Evolutionary conservation across 2,113 vertebrate species (phyloP), one percentile per base, ranked within the genome.

Genomic region (Alectura lathami): DNA sequence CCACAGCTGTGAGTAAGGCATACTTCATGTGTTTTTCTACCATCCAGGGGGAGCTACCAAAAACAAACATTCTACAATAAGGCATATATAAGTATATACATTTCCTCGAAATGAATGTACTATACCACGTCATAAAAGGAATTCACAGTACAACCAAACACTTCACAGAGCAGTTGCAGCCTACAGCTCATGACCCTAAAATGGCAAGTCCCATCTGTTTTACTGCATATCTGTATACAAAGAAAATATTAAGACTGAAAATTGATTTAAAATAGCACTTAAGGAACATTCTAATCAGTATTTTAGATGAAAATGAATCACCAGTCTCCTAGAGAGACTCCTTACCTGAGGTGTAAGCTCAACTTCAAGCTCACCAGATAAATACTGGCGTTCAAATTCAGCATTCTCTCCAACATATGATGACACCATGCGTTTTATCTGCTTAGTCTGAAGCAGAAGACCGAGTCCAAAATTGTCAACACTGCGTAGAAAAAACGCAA

Each of bases 321-420:
- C 11, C 9, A 30, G 17, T 6, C 4, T 81, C 36, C 34, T 73
- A 45, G 30, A 86, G 6, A 80, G 24, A 36, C 8, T 26, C 38
- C 97, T 96, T 94, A 99, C 99, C 98, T 99, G 99, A 10, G 99
- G 99, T 1, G 99, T 99, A 63, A 99, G 97, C 91, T 99, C 99
- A 87, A 99, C 99, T 97, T 99, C 99, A 94, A 99, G 96, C 96
- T 99, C 99, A 11, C 99, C 99, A 15, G 98, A 73, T 38, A 99
- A 98, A 96, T 98, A 99, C 73, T 99, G 99, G 12, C 99, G 98
- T 93, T 99, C 99, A 98, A 99, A 99, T 96, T 99, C 99, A 40
- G 97, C 98, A 1, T 99, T 99, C 96, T 99, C 99, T 76, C 99
- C 99, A n/a, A 99, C 99, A 5, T 99, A 99, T 0, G 99, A 99